Base-by-base conservation (phyloP, 2,113 vertebrate genomes). In the Triplophysa rosa region DNA sequence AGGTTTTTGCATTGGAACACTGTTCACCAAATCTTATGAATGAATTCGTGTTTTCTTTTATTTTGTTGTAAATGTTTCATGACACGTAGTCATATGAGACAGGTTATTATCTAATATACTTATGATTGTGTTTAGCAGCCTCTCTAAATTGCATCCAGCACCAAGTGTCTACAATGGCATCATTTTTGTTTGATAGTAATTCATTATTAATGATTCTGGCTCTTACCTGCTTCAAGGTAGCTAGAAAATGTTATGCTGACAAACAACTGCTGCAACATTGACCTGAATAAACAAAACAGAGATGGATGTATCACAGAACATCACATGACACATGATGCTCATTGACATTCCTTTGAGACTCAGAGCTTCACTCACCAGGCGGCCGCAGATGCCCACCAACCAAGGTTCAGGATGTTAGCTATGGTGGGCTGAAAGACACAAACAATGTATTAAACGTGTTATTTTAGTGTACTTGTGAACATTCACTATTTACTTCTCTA, bases 321-420 rank as follows among this genome's bases (percentile, higher is more conserved):
- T 12, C 58, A 74, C 68, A 79, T 68, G 79, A 64, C 37, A 78
- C 58, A 64, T 52, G 14, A 52, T 19, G 49, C 13, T 52, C 63
- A 49, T 8, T 17, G 59, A 76, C 61, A 63, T 49, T 40, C 47
- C 17, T 45, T 2, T 45, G 42, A 45, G 10, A 45, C 42, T 45
- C 10, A 13, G 63, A 26, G 17, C 13, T 62, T 52, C 33, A 88
- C 97, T 95, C 90, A 99, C 97, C 97, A 99, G 67, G 97, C 93
- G 47, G 95, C 95, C 84, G 95, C 94, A 0, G 97, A 95, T 0
- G 95, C 95, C 95, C 96, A 99, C 97, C 97, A 99, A 81, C 96
- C 96, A 49, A 99, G 80, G 21, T 94, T 95, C 83, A 99, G 86
- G 78, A 99, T 92, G 87, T 99, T 96, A 80, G 94, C 92, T 88